Evolutionary conservation across 2,113 vertebrate genomes (phyloP).

Genomic region (Alethe castanea): DNA sequence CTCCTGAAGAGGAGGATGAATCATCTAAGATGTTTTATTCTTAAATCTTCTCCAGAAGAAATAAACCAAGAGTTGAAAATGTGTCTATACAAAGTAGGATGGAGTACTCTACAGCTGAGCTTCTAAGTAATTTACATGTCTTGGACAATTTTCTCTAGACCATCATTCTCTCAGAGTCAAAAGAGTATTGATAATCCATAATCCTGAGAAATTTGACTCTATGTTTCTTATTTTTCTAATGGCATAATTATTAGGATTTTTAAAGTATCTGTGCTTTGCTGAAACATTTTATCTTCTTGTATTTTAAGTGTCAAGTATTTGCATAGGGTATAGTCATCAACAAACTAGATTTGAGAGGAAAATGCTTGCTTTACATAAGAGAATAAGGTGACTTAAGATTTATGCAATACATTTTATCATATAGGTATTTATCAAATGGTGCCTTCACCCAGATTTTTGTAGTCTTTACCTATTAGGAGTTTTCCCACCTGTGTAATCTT

Average conservation of each 20-base stretch:
- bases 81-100: background rate
- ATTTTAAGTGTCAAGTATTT: background rate
- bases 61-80: background rate
- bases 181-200: background rate
- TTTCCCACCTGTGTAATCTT: background rate
- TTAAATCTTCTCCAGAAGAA: background rate
- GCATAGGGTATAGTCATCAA: background rate
- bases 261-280: background rate
- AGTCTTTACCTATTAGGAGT: background rate
- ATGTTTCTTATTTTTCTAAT: background rate
- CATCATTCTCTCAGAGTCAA: background rate
- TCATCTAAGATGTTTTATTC: background rate
- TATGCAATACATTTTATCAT: background rate
- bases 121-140: background rate
- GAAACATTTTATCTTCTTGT: background rate
- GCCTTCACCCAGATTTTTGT: background rate
- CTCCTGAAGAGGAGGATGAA: background rate
- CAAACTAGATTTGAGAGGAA: background rate
- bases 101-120: background rate
- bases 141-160: background rate
- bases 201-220: background rate
- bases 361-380: background rate
- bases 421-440: background rate
- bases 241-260: background rate
- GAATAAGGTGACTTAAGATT: background rate